These are phyloP conservation scores for Hypotaenidia philippensis DNA, from an alignment of 2,797 vertebrate species.

Conservation along the genomic window DNA sequence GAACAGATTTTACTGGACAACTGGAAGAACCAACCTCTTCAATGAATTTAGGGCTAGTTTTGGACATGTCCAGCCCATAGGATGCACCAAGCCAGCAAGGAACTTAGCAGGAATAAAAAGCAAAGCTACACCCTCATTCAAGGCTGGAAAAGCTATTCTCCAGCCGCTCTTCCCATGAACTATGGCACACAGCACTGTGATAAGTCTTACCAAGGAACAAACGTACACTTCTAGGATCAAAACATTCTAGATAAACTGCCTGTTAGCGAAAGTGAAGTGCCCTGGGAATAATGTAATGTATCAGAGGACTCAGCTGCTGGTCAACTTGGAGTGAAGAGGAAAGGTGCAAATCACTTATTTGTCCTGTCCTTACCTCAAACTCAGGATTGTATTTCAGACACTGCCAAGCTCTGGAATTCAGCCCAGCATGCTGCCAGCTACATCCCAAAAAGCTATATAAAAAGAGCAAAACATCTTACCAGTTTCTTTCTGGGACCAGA, in stretches of 20 bases:
- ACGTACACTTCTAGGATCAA: conserved; percentile 1
- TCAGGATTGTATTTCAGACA: neutral
- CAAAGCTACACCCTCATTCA: neutral
- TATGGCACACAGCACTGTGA: neutral
- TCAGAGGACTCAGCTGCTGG: neutral
- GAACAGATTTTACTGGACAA: conserved; percentile 8
- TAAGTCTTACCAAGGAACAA: conserved; percentile 30
- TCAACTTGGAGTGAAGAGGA: neutral
- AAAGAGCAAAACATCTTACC: conserved; percentile 82
- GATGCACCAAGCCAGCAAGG: neutral
- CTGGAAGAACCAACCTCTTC: neutral
- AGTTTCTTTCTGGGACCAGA: conserved; percentile 97
- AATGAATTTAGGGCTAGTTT: neutral
- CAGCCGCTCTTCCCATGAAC: neutral
- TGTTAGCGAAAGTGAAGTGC: conserved; percentile 18
- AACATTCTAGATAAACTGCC: conserved; percentile 24
- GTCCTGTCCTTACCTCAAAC: neutral
- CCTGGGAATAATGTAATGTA: neutral
- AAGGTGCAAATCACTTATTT: neutral
- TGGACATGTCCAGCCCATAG: neutral
- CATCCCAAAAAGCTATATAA: neutral
- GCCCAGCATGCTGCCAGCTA: neutral
- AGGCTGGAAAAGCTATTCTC: neutral
- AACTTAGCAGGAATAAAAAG: neutral
- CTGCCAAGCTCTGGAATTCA: neutral